These are phyloP conservation scores for Scrobipalpa atriplicella DNA, from an alignment of 2,888 invertebrate genomes.

Conservation along the genomic window DNA sequence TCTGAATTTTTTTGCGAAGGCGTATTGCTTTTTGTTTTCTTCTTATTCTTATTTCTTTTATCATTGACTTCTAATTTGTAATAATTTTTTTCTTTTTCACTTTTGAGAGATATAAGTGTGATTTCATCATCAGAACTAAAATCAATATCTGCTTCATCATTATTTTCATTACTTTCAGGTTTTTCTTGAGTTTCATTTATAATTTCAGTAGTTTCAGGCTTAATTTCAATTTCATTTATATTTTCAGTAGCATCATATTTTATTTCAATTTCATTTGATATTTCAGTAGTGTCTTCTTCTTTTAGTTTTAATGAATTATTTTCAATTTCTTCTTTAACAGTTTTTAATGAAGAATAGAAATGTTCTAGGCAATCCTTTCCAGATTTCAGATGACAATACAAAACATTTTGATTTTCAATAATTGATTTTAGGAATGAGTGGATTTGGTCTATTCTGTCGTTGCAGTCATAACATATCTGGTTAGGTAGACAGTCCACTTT, in stretches of 20 bases:
- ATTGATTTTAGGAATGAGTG: background rate
- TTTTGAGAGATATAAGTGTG: background rate
- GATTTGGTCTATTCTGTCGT: background rate
- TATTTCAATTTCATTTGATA: background rate
- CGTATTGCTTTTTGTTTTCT: background rate
- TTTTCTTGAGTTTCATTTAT: background rate
- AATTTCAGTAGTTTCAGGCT: background rate
- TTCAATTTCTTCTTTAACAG: background rate
- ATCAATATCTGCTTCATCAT: background rate
- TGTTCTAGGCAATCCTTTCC: background rate
- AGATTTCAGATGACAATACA: slow-evolving; percentile 5
- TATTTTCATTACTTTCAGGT: background rate
- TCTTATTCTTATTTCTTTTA: background rate
- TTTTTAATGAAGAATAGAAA: slow-evolving; percentile 9
- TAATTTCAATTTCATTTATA: background rate
- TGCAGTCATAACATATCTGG: background rate
- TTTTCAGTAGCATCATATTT: background rate
- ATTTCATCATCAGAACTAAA: slow-evolving; percentile 6
- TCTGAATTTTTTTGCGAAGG: background rate
- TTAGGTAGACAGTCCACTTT: background rate
- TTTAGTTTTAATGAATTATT: background rate
- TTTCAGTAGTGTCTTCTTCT: too few species aligned
- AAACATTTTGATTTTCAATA: background rate
- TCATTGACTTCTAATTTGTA: background rate
- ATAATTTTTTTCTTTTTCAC: background rate